Conservation (phyloP, 2,797 vertebrate genomes). For the Poeciliopsis turneri region DNA sequence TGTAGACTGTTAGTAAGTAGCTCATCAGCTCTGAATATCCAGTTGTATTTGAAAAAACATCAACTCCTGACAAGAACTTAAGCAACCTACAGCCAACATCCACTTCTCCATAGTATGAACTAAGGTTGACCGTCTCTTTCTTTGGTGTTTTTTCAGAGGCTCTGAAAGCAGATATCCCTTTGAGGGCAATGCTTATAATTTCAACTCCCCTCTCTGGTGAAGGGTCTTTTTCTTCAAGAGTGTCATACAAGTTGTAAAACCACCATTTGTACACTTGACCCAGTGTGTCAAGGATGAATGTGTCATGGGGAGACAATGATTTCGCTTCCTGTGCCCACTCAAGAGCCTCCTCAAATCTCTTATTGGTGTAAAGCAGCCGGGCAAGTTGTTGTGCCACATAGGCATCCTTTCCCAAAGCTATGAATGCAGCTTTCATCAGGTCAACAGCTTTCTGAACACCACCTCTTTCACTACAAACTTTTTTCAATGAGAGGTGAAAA, state of each 20-base stretch:
- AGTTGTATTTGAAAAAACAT: background rate
- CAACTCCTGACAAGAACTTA: background rate
- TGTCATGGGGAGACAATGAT: background rate
- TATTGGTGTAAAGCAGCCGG: background rate
- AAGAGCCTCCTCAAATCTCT: slow-evolving; percentile 5
- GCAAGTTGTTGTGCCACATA: slow-evolving; percentile 75
- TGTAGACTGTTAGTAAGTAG: accelerated
- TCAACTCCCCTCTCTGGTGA: background rate
- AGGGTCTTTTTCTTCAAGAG: background rate
- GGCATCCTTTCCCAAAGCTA: slow-evolving; percentile 66
- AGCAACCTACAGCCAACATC: background rate
- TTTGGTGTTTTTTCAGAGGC: slow-evolving; percentile 5
- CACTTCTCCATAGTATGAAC: background rate
- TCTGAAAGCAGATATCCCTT: background rate
- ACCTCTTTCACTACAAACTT: background rate
- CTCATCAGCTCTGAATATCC: background rate
- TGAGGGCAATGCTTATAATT: background rate
- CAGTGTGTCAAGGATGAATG: slow-evolving; percentile 4
- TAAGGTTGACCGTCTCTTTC: background rate
- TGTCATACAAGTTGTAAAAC: slow-evolving; percentile 1
- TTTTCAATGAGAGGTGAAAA: background rate
- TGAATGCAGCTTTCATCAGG: slow-evolving; percentile 71
- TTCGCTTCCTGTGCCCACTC: background rate
- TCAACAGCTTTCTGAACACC: slow-evolving; percentile 57
- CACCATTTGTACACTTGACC: background rate